Percentiles rank a stretch among this genome's conserved stretches.
These are phyloP conservation scores for Helobdella robusta DNA, from an alignment of 2,888 invertebrate species.

Conservation along the genomic window DNA sequence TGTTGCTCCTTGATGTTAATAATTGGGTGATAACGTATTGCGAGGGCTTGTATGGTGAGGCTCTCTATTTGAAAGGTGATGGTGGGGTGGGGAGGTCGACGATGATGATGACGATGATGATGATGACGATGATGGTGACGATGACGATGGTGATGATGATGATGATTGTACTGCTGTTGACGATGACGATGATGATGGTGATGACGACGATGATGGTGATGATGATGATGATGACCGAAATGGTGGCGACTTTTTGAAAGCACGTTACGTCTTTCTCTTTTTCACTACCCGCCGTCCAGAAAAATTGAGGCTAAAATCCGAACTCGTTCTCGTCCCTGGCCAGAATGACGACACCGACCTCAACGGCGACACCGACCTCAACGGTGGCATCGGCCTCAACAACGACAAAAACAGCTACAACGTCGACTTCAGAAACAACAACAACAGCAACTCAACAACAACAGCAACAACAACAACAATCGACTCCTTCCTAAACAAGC, in stretches of 20 bases:
- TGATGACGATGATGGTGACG: slow-evolving; percentile 3
- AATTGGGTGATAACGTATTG: slow-evolving; percentile 2
- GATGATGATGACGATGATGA: slow-evolving; percentile 9
- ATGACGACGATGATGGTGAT: no score
- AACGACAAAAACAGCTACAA: background rate
- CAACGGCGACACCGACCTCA: background rate
- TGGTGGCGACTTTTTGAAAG: no score
- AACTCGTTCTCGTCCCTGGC: no score
- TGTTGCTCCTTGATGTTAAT: no score
- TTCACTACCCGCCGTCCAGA: no score
- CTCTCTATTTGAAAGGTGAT: background rate
- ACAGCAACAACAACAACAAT: no score
- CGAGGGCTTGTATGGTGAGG: slow-evolving; percentile 5
- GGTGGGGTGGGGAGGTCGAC: background rate
- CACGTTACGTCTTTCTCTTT: no score
- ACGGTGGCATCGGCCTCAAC: background rate
- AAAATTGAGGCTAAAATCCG: no score
- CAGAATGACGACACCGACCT: background rate
- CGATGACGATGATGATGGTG: no score
- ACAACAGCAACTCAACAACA: no score
- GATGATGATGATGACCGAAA: no score
- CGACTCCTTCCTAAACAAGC: no score
- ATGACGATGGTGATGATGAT: slow-evolving; percentile 3
- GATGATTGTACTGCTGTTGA: background rate
- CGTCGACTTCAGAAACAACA: background rate